phyloP scores from a whole-genome alignment of 2,113 vertebrate genomes.

The Lepisosteus oculatus region DNA sequence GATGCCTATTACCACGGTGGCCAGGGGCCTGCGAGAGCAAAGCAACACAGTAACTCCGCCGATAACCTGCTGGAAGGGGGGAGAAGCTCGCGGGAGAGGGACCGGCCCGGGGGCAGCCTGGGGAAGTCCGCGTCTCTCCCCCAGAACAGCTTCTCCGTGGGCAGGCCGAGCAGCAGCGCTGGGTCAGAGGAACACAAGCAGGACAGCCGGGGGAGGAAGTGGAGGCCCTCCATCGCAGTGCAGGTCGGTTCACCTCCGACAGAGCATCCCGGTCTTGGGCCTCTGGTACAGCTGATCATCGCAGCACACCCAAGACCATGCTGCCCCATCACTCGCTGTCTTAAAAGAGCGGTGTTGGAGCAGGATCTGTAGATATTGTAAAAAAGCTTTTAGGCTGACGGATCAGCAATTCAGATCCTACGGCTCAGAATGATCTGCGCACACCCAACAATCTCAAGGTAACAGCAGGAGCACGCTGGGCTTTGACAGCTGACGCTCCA shows the following conservation, averaged over 20 bases:
- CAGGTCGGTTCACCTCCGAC: conserved; percentile 68
- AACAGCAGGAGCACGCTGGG: too few relatives aligned
- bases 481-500: too few relatives aligned
- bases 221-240: conserved; percentile 92
- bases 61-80: conserved; percentile 67
- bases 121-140: conserved; percentile 67
- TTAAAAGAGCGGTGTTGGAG: too few relatives aligned
- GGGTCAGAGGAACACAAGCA: conserved; percentile 79
- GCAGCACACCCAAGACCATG: too few relatives aligned
- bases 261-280: too few relatives aligned
- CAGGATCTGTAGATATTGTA: too few relatives aligned
- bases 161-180: conserved; percentile 75
- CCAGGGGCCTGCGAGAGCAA: conserved; percentile 54
- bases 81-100: conserved; percentile 51
- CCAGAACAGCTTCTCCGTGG: conserved; percentile 74
- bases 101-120: conserved; percentile 52
- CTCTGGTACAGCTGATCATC: too few relatives aligned
- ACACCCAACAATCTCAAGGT: too few relatives aligned
- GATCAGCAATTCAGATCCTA: too few relatives aligned
- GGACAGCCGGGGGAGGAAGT: conserved; percentile 81
- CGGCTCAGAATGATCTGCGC: too few relatives aligned
- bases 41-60: conserved; percentile 66
- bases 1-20: conserved; percentile 58
- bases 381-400: too few relatives aligned
- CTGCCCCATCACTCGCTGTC: too few relatives aligned